Conservation (phyloP, 2,797 vertebrate species). For the Todus mexicanus region DNA sequence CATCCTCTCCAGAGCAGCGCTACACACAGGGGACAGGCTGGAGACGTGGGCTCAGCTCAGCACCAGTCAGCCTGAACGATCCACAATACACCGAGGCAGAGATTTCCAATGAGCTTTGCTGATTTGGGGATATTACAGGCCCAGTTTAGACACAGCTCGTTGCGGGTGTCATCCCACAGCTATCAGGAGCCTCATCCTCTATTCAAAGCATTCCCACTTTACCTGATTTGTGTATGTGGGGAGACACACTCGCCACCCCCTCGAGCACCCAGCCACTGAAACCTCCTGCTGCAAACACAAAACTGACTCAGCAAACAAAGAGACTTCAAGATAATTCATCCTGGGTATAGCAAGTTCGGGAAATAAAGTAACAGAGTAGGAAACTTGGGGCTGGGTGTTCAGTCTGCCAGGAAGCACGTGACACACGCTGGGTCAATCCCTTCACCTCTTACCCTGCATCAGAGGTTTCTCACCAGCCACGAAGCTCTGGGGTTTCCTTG, state of each 20-base stretch:
- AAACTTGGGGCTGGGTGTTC: not conserved
- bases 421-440: not conserved
- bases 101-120: not conserved
- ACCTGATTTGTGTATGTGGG: not conserved
- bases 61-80: not conserved
- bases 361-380: not conserved
- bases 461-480: not conserved
- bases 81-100: not conserved
- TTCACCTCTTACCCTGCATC: not conserved
- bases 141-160: not conserved
- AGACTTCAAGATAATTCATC: not conserved
- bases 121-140: not conserved
- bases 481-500: not conserved
- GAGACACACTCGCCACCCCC: not conserved
- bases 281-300: not conserved
- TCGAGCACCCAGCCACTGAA: not conserved
- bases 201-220: not conserved
- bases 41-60: fast-evolving
- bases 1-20: not conserved
- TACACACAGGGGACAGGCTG: not conserved
- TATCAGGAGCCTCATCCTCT: not conserved
- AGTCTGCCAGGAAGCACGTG: not conserved
- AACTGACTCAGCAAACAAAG: not conserved
- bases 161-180: not conserved
- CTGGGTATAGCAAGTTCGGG: not conserved